These are phyloP conservation scores for Ladona fulva DNA, from an alignment of 1,140 invertebrate species.

Conservation along the genomic window DNA sequence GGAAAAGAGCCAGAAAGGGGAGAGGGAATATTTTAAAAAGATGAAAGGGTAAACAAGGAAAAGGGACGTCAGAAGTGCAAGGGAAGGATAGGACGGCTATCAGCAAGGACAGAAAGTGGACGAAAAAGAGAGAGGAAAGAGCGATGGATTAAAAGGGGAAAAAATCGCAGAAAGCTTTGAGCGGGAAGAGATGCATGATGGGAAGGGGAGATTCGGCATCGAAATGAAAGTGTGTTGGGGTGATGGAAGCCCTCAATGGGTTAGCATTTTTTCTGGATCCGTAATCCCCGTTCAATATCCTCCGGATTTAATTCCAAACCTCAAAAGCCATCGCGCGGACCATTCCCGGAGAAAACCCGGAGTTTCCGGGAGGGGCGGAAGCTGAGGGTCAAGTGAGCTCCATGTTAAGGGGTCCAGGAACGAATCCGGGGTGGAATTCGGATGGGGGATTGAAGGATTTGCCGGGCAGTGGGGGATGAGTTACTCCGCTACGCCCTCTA, in stretches of 20 bases:
- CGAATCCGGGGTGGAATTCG: neutral
- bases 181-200: neutral
- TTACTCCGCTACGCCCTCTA: neutral
- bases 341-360: neutral
- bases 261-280: neutral
- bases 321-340: neutral
- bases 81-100: too few relatives aligned
- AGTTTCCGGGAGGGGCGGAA: neutral
- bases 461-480: neutral
- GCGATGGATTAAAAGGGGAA: too few relatives aligned
- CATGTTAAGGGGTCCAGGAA: neutral
- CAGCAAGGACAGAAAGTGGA: too few relatives aligned
- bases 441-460: neutral
- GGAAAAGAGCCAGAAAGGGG: too few relatives aligned
- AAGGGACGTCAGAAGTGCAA: too few relatives aligned
- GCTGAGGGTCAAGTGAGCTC: neutral
- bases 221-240: slow-evolving; percentile 4
- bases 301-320: slow-evolving; percentile 3
- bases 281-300: slow-evolving; percentile 8
- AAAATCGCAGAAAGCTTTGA: neutral
- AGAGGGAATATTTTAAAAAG: too few relatives aligned
- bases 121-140: too few relatives aligned
- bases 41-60: too few relatives aligned
- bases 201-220: neutral
- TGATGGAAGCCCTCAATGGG: neutral